Conservation (phyloP, 2,888 invertebrate species). For the Drosophila fulvimacula region DNA sequence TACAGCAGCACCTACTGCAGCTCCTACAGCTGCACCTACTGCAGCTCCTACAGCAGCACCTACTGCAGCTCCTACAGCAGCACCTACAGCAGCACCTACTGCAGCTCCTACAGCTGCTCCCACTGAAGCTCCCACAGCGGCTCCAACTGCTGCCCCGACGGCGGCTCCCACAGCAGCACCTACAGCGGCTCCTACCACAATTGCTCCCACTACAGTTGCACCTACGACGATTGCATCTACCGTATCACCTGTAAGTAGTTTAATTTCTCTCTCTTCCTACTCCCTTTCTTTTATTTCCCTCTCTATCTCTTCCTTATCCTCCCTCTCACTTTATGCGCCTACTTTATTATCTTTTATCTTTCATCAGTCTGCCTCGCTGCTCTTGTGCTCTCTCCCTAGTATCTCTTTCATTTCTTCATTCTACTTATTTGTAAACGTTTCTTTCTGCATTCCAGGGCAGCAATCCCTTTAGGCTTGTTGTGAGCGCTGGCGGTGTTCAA, state of each 20-base stretch:
- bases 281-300: neutral
- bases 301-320: neutral
- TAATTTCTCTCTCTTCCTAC: neutral
- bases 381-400: no score
- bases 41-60: neutral
- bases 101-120: neutral
- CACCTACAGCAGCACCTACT: neutral
- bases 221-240: neutral
- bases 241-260: constrained; percentile 6
- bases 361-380: no score
- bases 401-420: neutral
- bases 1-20: neutral
- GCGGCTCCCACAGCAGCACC: constrained; percentile 9
- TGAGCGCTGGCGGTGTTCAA: neutral
- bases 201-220: neutral
- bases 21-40: constrained; percentile 1
- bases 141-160: constrained; percentile 3
- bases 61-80: neutral
- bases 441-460: neutral
- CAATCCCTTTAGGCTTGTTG: neutral
- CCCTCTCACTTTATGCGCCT: neutral
- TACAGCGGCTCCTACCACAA: constrained; percentile 9
- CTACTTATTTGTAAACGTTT: neutral
- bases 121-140: neutral
- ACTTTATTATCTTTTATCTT: no score